phyloP scores from a whole-genome alignment of 1,140 invertebrate genomes.

The Drosophila sp. region DNA sequence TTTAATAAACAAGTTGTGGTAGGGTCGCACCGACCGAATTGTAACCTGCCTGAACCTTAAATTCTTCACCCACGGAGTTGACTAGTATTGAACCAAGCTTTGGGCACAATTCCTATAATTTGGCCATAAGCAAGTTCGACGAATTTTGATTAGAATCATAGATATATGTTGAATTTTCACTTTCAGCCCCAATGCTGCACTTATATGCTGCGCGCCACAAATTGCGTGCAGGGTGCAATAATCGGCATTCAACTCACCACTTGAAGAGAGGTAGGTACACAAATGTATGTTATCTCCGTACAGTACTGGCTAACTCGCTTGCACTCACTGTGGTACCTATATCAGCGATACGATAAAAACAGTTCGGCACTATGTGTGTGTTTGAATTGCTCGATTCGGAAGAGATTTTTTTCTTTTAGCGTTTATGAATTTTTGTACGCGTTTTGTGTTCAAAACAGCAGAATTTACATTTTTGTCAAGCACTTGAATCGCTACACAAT shows the following conservation, averaged over 20 bases:
- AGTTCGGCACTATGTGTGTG: slow-evolving; percentile 67
- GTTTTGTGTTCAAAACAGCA: slow-evolving; percentile 35
- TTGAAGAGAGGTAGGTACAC: slow-evolving; percentile 79
- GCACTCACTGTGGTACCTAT: slow-evolving; percentile 67
- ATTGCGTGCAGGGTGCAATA: slow-evolving; percentile 73
- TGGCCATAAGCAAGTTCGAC: slow-evolving; percentile 7
- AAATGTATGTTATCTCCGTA: slow-evolving; percentile 74
- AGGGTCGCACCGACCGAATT: slow-evolving; percentile 61
- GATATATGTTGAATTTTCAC: slow-evolving; percentile 33
- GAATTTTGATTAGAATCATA: slow-evolving; percentile 18
- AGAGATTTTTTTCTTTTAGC: slow-evolving; percentile 74
- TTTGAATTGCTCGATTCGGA: slow-evolving; percentile 77
- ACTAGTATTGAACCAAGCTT: not conserved
- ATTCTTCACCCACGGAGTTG: not conserved
- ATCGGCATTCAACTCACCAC: slow-evolving; percentile 81
- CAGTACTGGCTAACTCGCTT: slow-evolving; percentile 45
- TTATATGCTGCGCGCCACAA: slow-evolving; percentile 54
- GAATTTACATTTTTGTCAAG: slow-evolving; percentile 62
- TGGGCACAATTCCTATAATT: slow-evolving; percentile 5
- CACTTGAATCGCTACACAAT: slow-evolving; percentile 57
- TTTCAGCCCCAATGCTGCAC: slow-evolving; percentile 36
- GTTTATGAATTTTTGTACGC: slow-evolving; percentile 57
- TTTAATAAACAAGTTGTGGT: slow-evolving; percentile 79
- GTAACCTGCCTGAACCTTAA: slow-evolving; percentile 34
- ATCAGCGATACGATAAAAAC: slow-evolving; percentile 53